Evolutionary conservation across 2,797 vertebrate genomes (phyloP).

Genomic region (Hippopotamyrus pictus): DNA sequence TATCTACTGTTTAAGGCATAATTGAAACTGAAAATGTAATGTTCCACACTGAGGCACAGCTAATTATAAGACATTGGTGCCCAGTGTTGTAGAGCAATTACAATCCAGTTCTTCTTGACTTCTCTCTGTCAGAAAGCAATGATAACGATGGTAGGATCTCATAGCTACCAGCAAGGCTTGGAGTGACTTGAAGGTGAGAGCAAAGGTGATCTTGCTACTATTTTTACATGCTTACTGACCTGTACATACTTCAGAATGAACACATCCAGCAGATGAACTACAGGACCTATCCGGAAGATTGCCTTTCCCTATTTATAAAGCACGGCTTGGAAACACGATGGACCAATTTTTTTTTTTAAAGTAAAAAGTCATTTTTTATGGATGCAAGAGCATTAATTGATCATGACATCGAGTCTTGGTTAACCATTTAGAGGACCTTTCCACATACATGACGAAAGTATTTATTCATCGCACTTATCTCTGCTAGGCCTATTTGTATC

Average conservation of each 20-base stretch:
- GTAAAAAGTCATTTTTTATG: not conserved
- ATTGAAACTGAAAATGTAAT: constrained; percentile 77
- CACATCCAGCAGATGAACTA: constrained; percentile 29
- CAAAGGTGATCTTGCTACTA: constrained; percentile 24
- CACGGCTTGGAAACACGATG: not conserved
- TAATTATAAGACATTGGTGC: constrained; percentile 60
- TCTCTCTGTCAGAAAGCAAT: constrained; percentile 36
- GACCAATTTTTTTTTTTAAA: not conserved
- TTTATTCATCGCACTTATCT: too few species aligned
- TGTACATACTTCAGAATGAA: constrained; percentile 34
- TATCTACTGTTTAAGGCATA: constrained; percentile 60
- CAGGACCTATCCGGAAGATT: constrained; percentile 20
- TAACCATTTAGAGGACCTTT: not conserved
- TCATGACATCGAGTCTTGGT: not conserved
- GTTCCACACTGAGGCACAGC: constrained; percentile 58
- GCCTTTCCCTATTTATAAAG: constrained; percentile 14
- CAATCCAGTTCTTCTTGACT: constrained; percentile 39
- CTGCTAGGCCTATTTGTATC: not conserved
- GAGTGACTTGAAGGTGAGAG: constrained; percentile 30
- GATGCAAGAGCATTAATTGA: not conserved
- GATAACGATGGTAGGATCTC: constrained; percentile 31
- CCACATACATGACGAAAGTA: not conserved
- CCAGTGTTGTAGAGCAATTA: constrained; percentile 57
- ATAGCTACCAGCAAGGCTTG: constrained; percentile 30
- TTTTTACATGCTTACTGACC: constrained; percentile 38